Evolutionary conservation across 2,888 invertebrate species (phyloP), one percentile per base, ranked within the genome.

Genomic region (Limenitis camilla): DNA sequence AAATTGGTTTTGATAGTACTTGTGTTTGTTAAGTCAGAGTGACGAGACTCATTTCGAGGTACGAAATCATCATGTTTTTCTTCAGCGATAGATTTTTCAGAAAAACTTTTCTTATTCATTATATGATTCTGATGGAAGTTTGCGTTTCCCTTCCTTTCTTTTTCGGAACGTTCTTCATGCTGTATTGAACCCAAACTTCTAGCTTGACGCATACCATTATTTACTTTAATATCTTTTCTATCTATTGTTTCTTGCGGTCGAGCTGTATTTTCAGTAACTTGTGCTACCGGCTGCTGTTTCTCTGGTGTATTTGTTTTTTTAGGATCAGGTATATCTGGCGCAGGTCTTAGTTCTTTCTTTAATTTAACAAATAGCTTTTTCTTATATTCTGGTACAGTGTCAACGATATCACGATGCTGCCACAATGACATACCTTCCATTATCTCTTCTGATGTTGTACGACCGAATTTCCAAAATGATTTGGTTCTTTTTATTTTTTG

Each of bases 381-480:
- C 60, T 86, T 85, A 56, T 86, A 89, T 60, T 89, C 89, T 10
- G 87, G 85, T 38, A 89, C 89, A 9, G 93, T 91, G 63, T 93
- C 94, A 0, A 95, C 94, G 56, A 95, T 88, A 63, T 95, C 95
- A 33, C 95, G 89, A 71, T 95, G 95, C 68, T 93, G 92, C 95
- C 95, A 95, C 49, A 95, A 84, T 0, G 94, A 92, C 95, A 95
- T 95, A 0, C 95, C 95, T 67, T 94, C 94, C 66, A 95, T 85
- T 46, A 95, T 94, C 56, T 95, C 94, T 63, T 90, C 90, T 50
- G 92, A 91, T 11, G 90, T 89, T 2, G 90, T 91, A 51, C 92
- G 90, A 27, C 94, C 92, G 66, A 95, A 95, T 67, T 93, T 92
- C 95, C 95, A 95, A 70, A 95, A 93, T 0, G 94, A 94, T 72